Conservation (phyloP, 2,888 invertebrate genomes). For the Eulithis prunata region DNA sequence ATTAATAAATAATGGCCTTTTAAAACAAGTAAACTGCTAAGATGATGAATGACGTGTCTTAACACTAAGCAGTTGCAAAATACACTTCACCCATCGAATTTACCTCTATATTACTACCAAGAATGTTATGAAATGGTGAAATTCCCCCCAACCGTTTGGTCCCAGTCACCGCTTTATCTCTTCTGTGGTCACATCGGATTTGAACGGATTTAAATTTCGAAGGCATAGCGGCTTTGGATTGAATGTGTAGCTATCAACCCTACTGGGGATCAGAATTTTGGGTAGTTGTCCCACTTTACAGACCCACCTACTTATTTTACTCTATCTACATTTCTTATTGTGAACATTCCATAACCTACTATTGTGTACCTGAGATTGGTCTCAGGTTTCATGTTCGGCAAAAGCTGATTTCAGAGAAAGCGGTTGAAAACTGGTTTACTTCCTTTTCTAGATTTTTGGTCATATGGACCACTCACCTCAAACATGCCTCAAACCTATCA, state of each 20-base stretch:
- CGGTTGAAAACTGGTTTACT: constrained; percentile 17
- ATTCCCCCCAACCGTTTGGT: neutral
- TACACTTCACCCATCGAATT: neutral
- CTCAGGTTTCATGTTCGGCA: constrained; percentile 3
- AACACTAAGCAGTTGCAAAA: constrained; percentile 2
- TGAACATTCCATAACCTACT: neutral
- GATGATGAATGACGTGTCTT: neutral
- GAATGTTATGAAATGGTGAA: constrained; percentile 8
- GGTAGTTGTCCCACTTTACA: too few relatives aligned
- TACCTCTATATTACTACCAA: neutral
- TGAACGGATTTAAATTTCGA: neutral
- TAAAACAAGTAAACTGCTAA: too few relatives aligned
- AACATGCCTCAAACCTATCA: too few relatives aligned
- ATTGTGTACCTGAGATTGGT: neutral
- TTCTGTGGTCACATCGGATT: neutral
- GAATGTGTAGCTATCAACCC: too few relatives aligned
- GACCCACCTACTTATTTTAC: too few relatives aligned
- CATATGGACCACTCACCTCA: neutral
- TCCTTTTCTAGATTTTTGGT: constrained; percentile 13
- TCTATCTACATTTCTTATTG: too few relatives aligned
- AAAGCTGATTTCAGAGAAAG: constrained; percentile 16
- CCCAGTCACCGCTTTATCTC: neutral
- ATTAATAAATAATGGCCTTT: too few relatives aligned
- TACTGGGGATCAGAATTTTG: too few relatives aligned
- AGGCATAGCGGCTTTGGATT: neutral